Base-by-base conservation (phyloP, 2,888 invertebrate species). In the Heliothis peltigera region DNA sequence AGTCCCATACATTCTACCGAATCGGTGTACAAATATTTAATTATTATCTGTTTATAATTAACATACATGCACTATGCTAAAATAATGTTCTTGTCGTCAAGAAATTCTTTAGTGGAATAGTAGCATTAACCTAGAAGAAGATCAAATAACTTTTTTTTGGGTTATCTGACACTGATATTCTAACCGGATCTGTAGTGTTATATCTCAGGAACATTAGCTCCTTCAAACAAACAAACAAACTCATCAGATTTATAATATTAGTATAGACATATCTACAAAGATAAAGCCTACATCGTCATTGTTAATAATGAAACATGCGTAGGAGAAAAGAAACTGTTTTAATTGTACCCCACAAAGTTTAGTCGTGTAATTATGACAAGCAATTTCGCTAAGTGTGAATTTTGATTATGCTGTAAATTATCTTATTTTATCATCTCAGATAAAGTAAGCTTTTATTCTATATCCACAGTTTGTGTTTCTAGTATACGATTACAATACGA, bases 301-400 rank as follows among this genome's bases (percentile, higher is more conserved):
- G 8, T 58, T 28, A 28, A 43, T 71, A 57, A 71, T 60, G 64
- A 56, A 56, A 25, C 21, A 25, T n/a, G 19, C 28, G 19, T 53
- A 28, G 19, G 19, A 46, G 58, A 70, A 51, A 21, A 42, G 35
- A 48, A 2, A 1, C 5, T 2, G 17, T 42, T 25, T 49, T 69
- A 42, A 66, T 35, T 18, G 32, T 66, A 48, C 8, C 2, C 28
- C 10, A 25, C 25, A 32, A 52, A 63, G n/a, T 17, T 17, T n/a
- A 19, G 10, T 21, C 47, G 7, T n/a, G 12, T 48, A 60, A 22
- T 48, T 28, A n/a, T 39, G 25, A 8, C 4, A 32, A 1, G 44
- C 6, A 8, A 46, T 32, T 54, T 28, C 8, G 28, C 28, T 28
- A 28, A 6, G 6, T 28, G 57, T 25, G 10, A 1, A 21, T 39